These are phyloP conservation scores for Harpagoxenus sublaevis DNA, from an alignment of 2,888 invertebrate genomes.

Conservation along the genomic window DNA sequence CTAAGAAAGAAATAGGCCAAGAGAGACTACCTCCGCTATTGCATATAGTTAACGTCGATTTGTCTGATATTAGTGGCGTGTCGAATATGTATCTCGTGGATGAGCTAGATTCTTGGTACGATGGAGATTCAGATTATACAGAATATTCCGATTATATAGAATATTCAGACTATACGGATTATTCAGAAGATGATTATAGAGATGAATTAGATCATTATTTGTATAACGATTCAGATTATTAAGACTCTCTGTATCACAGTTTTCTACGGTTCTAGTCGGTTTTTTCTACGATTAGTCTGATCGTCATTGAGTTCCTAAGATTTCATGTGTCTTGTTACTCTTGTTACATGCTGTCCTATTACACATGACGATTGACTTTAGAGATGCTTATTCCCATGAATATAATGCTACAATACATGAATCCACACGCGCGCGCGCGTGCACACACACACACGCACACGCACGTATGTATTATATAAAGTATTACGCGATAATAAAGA, in stretches of 20 bases:
- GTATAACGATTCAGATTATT: not conserved
- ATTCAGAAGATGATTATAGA: not conserved
- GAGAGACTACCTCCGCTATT: constrained; percentile 78
- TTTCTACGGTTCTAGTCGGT: not conserved
- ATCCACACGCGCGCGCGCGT: not conserved
- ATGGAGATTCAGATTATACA: constrained; percentile 10
- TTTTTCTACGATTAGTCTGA: not conserved
- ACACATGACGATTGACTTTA: not conserved
- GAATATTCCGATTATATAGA: constrained; percentile 9
- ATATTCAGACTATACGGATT: not conserved
- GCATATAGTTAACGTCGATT: constrained; percentile 79
- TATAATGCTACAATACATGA: not conserved
- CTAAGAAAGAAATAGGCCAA: constrained; percentile 51
- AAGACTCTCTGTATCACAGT: not conserved
- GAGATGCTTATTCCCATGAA: not conserved
- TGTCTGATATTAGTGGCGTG: constrained; percentile 51
- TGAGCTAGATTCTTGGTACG: constrained; percentile 1
- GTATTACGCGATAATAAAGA: constrained; percentile 1
- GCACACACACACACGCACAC: not conserved
- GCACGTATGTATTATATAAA: no score
- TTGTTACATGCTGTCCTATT: not conserved
- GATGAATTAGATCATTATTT: not conserved
- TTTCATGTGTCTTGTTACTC: not conserved
- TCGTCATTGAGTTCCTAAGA: not conserved
- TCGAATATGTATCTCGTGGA: not conserved